phyloP scores from a whole-genome alignment of 2,797 vertebrate genomes.

The Erethizon dorsatum region DNA sequence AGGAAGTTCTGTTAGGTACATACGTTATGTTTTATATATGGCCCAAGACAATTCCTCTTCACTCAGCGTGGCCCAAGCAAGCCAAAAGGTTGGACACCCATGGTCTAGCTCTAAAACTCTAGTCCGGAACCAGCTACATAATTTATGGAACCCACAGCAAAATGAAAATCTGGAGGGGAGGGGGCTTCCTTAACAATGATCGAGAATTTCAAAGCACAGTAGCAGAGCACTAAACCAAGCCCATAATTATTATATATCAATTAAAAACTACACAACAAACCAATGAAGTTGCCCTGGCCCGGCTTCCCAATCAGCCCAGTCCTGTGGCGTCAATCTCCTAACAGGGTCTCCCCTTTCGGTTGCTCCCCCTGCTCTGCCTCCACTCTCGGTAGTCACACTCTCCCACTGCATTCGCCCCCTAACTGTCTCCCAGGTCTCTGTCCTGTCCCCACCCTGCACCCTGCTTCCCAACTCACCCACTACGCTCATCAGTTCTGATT shows the following conservation, averaged over 20 bases:
- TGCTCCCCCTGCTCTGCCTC: not conserved
- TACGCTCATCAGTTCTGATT: not conserved
- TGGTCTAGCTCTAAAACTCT: not conserved
- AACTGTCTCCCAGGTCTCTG: not conserved
- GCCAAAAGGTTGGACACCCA: not conserved
- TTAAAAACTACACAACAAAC: not conserved
- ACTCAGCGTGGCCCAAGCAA: not conserved
- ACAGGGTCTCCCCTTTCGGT: not conserved
- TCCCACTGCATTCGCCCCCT: not conserved
- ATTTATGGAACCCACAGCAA: not conserved
- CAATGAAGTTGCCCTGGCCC: not conserved
- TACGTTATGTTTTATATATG: not conserved
- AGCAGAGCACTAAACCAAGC: not conserved
- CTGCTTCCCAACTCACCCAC: not conserved
- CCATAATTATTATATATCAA: not conserved
- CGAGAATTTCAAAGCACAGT: conserved; percentile 19
- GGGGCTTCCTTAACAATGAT: not conserved
- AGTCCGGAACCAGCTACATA: not conserved
- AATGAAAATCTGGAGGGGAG: not conserved
- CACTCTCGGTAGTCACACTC: not conserved
- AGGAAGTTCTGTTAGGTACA: not conserved
- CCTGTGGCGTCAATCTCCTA: not conserved
- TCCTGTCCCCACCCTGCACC: not conserved
- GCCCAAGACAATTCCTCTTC: not conserved
- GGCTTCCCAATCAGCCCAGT: not conserved